Percentiles rank a stretch among this genome's conserved stretches.
Conservation (phyloP, 2,797 vertebrate species). For the Siniperca scherzeri region DNA sequence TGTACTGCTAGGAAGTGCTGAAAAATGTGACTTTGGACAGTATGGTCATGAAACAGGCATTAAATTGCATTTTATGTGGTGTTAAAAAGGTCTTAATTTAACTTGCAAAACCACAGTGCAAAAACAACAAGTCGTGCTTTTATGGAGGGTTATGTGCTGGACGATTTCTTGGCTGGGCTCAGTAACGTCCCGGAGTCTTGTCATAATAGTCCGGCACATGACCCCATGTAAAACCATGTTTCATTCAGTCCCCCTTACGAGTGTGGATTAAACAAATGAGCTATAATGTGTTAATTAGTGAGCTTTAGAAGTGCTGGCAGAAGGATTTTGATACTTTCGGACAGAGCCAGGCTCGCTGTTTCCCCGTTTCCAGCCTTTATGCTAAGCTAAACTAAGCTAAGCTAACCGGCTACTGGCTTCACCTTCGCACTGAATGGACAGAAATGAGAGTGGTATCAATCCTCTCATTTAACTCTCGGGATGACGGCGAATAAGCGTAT, state of each 20-base stretch:
- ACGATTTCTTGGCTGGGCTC: neutral
- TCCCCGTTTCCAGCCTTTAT: conserved; percentile 1
- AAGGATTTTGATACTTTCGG: neutral
- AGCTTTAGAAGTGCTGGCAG: neutral
- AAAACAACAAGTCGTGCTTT: too few relatives aligned
- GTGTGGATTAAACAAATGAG: neutral
- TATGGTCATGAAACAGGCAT: too few relatives aligned
- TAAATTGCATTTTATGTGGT: too few relatives aligned
- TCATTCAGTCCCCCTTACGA: too few relatives aligned
- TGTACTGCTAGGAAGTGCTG: too few relatives aligned
- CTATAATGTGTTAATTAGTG: too few relatives aligned
- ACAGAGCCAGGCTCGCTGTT: neutral
- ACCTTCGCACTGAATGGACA: neutral
- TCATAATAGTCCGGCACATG: neutral
- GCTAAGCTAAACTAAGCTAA: conserved; percentile 15
- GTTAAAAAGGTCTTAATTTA: too few relatives aligned
- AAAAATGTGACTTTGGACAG: too few relatives aligned
- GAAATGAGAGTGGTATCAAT: neutral
- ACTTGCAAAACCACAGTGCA: too few relatives aligned
- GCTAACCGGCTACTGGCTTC: neutral
- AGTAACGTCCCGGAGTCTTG: neutral
- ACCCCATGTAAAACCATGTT: neutral
- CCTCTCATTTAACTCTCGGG: neutral
- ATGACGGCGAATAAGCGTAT: neutral
- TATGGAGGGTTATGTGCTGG: neutral